Evolutionary conservation across 2,888 invertebrate genomes (phyloP), one percentile per base, ranked within the genome.

Genomic region (Linnaemya vulpina): DNA sequence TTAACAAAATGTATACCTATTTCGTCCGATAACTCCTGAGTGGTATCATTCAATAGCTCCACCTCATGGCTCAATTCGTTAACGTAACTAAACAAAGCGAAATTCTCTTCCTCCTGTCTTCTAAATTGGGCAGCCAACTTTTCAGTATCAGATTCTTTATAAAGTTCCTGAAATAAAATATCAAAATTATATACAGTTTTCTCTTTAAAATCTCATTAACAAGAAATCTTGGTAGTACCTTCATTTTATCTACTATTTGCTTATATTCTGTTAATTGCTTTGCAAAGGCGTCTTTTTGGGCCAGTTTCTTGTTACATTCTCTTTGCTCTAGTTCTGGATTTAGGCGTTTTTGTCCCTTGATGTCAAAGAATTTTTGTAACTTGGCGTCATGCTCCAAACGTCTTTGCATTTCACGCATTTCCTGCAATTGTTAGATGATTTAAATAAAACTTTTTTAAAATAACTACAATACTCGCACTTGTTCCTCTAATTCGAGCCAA

Each of bases 31-130:
- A 96, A 91, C 86, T 94, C 93, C 67, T 94, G 94, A 0, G 96
- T 95, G 73, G 94, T 94, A 87, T 96, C 95, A 87, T 95, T 95
- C 2, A 97, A 90, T 55, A 94, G 93, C 91, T 97, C 97, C 79
- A 97, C 93, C 91, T 97, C 96, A 55, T 95, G 96, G 91, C 98
- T 97, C 80, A 98, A 94, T 90, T 97, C 97, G 90, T 97, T 98
- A 51, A 98, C 96, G 90, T 97, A 98, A 92, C 96, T 97, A 91
- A 98, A 98, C 0, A 97, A 94, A 0, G 98, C 97, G 91, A 98
- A 98, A 93, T 98, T 98, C 91, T 97, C 96, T 88, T 97, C 97
- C 90, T 98, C 98, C 83, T 96, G 95, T 43, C 96, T 94, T n/a
- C 95, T 94, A 92, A 97, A 98, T 90, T 96, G 95, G 3, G 94